Evolutionary conservation across 2,888 invertebrate genomes (phyloP), one percentile per base, ranked within the genome.

Genomic region (Epistrophe eligans): DNA sequence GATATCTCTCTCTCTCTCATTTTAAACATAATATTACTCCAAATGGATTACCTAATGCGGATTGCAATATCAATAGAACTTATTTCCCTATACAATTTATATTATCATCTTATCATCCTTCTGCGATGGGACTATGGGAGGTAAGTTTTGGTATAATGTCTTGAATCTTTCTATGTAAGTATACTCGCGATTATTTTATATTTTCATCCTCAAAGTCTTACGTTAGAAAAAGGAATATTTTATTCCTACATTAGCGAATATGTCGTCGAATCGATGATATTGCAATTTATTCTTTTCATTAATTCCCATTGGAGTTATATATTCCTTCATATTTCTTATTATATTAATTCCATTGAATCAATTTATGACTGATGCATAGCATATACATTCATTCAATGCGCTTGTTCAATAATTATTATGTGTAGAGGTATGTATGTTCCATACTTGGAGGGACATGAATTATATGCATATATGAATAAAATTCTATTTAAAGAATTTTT

Each of bases 281-380:
- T 79, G 64, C 74, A 74, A 79, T 84, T 32, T 32, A 24, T 6
- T 79, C 71, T 50, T 79, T 80, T 70, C 50, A 66, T 80, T 66
- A 84, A 80, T 80, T 84, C 76, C 80, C 80, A 52, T 76, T 66
- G 74, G 76, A 70, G 62, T 67, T 79, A 24, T 24, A 24, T 24
- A 45, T 40, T 57, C 40, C 15, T 62, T 70, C 17, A 35, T 60
- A 24, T 7, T 35, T 24, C 11, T 79, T 79, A 11, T 70, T 83
- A 48, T 67, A 52, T 58, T 11, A 64, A 66, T 32, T 55, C 58
- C 35, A 70, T 2, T 17, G 50, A 70, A 17, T 19, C 35, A 8
- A 38, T 17, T 15, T 50, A 11, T 24, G 48, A 77, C 17, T 58
- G 24, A 10, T 45, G 48, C 50, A 66, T 55, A 1, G 2, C 8